These are phyloP conservation scores for Leuciscus waleckii DNA, from an alignment of 2,797 vertebrate species.

Conservation along the genomic window DNA sequence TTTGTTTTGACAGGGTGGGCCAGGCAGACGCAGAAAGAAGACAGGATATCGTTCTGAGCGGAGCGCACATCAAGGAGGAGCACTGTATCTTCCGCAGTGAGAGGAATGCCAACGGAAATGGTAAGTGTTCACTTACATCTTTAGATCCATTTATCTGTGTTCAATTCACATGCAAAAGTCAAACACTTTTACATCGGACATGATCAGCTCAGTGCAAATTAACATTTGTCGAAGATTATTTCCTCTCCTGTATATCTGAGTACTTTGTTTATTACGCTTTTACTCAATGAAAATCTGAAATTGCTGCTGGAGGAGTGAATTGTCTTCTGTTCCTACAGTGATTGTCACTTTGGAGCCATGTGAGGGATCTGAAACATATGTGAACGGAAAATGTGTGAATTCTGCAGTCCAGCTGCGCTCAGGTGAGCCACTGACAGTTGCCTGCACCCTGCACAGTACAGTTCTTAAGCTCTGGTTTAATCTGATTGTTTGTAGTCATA, in stretches of 20 bases:
- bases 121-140: slow-evolving; percentile 73
- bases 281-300: neutral
- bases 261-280: neutral
- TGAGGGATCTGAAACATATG: slow-evolving; percentile 95
- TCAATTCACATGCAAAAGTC: neutral
- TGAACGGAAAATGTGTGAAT: slow-evolving; percentile 95
- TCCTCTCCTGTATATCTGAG: neutral
- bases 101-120: slow-evolving; percentile 88
- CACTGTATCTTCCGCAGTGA: slow-evolving; percentile 97
- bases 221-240: neutral
- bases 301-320: neutral
- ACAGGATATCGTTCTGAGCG: slow-evolving; percentile 97
- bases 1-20: slow-evolving; percentile 87
- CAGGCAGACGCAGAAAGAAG: slow-evolving; percentile 94
- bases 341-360: slow-evolving; percentile 95
- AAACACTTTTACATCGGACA: neutral
- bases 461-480: neutral
- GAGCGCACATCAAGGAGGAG: slow-evolving; percentile 96
- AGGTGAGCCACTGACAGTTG: slow-evolving; percentile 73
- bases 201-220: neutral
- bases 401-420: slow-evolving; percentile 93
- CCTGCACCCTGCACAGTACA: neutral
- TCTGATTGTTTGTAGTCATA: neutral
- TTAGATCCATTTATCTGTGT: neutral
- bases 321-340: slow-evolving; percentile 77